Evolutionary conservation across 2,113 vertebrate genomes (phyloP), one percentile per base, ranked within the genome.

Genomic region (Gavialis gangeticus): DNA sequence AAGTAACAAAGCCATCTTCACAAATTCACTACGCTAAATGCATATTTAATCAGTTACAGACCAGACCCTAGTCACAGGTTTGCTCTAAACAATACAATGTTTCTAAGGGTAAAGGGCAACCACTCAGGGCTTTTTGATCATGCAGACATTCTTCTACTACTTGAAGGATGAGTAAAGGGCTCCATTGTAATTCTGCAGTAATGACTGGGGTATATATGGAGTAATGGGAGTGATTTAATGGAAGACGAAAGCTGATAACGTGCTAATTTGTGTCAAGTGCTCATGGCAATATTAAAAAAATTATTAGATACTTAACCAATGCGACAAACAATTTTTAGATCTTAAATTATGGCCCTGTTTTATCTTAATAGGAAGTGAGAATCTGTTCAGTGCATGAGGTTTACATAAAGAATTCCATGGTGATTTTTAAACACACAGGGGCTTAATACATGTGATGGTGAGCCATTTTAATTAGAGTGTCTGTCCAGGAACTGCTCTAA

Each of bases 1-100:
- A 60, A 71, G 28, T 85, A 94, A 55, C 1, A 0, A 91, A 37
- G 18, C 24, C 63, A 56, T 83, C 37, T 79, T 69, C 88, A 88
- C 46, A 84, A 86, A 87, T 90, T 83, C 82, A 90, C 30, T 17
- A 64, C n/a, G 79, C 71, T 93, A 69, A 93, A 16, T 59, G 18
- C 64, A 77, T 63, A 37, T 17, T 30, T 79, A 85, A 82, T 85
- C 82, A 14, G 62, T 94, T 75, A 37, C 21, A 46, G 3, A 16
- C 19, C 11, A 22, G 91, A 77, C 80, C 21, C 27, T 27, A 86
- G 0, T 0, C 56, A 93, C 34, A 28, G 0, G 0, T 73, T 95
- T n/a, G 37, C 93, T 88, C 55, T 82, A 73, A 3, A 1, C 5
- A 87, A 76, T 91, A 6, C 22, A 62, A 3, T 71, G 67, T 94